Evolutionary conservation across 2,113 vertebrate genomes (phyloP).

Genomic region (Thinocorus orbignyianus): DNA sequence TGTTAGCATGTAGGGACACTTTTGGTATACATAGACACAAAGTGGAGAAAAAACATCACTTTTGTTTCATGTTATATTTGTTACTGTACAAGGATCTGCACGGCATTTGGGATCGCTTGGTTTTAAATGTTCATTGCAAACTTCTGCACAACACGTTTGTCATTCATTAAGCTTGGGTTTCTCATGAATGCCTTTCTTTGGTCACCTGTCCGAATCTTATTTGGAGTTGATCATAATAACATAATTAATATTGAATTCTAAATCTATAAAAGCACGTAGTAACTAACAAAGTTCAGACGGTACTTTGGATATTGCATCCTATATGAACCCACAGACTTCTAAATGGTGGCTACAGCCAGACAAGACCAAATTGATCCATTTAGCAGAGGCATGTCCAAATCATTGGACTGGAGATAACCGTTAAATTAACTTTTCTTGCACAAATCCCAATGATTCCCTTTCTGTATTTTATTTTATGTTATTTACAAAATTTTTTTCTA

Average conservation of each 20-base stretch:
- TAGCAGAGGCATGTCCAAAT: not conserved
- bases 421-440: not conserved
- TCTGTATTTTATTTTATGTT: slow-evolving; percentile 41
- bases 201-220: not conserved
- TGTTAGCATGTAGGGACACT: not conserved
- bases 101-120: not conserved
- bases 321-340: not conserved
- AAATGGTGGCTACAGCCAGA: not conserved
- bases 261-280: not conserved
- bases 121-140: not conserved
- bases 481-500: slow-evolving; percentile 53
- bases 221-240: not conserved
- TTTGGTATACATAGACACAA: not conserved
- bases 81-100: not conserved
- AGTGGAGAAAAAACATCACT: not conserved
- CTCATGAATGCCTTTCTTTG: not conserved
- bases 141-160: not conserved
- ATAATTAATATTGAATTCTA: not conserved
- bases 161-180: not conserved
- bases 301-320: not conserved
- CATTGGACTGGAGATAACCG: not conserved
- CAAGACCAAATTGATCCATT: rapidly evolving
- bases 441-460: not conserved
- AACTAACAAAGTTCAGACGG: not conserved
- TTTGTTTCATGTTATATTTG: not conserved